Evolutionary conservation across 2,113 vertebrate genomes (phyloP).

Genomic region (Poecilia latipinna): DNA sequence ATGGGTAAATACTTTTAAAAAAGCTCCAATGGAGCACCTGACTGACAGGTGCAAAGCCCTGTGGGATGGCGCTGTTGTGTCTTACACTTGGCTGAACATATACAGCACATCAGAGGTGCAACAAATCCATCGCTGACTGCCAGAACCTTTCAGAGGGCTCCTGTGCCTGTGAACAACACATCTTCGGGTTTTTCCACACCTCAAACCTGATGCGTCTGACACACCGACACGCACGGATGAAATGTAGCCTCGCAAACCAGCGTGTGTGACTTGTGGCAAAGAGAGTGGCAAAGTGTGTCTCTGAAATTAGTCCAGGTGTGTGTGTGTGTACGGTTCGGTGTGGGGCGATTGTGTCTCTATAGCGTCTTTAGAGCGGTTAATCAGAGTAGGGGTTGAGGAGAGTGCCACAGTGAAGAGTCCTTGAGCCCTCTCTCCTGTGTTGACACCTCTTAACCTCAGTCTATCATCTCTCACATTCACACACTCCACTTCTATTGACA

Average conservation of each 20-base stretch:
- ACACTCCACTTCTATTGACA: conserved; percentile 76
- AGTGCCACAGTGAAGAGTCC: conserved; percentile 77
- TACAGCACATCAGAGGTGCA: conserved; percentile 79
- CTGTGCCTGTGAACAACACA: conserved; percentile 73
- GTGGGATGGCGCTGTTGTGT: conserved; percentile 65
- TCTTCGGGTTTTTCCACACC: conserved; percentile 76
- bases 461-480: conserved; percentile 76
- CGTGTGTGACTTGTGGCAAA: conserved; percentile 27
- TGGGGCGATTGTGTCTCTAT: conserved; percentile 58
- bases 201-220: conserved; percentile 58
- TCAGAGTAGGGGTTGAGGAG: conserved; percentile 75
- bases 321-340: conserved; percentile 13
- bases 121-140: conserved; percentile 79
- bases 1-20: neutral
- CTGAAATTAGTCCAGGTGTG: neutral
- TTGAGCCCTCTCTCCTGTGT: conserved; percentile 72
- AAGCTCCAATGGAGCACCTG: conserved; percentile 49
- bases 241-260: conserved; percentile 42
- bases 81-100: conserved; percentile 73
- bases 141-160: conserved; percentile 70
- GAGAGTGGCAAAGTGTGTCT: conserved; percentile 5
- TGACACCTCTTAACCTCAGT: conserved; percentile 83
- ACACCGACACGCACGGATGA: conserved; percentile 44
- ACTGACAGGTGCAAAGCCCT: conserved; percentile 67
- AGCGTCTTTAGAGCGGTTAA: conserved; percentile 77